Conservation (phyloP, 1,140 invertebrate genomes). For the Drosophila sp. region DNA sequence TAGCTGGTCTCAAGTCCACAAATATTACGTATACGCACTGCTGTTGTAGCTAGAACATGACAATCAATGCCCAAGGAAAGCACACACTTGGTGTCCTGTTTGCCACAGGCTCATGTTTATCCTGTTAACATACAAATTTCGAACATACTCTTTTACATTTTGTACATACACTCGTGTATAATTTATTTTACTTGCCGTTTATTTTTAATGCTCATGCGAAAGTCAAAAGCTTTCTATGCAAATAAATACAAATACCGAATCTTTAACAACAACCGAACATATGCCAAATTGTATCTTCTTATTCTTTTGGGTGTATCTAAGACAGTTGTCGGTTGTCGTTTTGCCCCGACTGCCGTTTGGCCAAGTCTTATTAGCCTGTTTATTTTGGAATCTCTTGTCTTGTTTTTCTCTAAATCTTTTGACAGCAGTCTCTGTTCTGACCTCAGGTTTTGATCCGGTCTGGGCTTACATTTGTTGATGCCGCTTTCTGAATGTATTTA, state of each 20-base stretch:
- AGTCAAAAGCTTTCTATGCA: slow-evolving; percentile 77
- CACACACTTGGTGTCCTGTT: slow-evolving; percentile 27
- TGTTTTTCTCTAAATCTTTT: slow-evolving; percentile 20
- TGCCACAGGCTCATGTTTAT: slow-evolving; percentile 45
- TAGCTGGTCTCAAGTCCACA: slow-evolving; percentile 8
- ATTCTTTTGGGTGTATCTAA: slow-evolving; percentile 44
- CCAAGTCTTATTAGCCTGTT: slow-evolving; percentile 52
- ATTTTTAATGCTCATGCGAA: slow-evolving; percentile 68
- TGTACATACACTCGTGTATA: slow-evolving; percentile 44
- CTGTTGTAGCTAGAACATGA: slow-evolving; percentile 27
- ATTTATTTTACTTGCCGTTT: slow-evolving; percentile 78
- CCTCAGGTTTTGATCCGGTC: slow-evolving; percentile 26
- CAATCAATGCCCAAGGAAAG: slow-evolving; percentile 43
- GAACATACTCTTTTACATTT: neutral
- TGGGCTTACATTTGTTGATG: slow-evolving; percentile 36
- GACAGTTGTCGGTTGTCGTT: slow-evolving; percentile 50
- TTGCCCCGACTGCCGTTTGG: slow-evolving; percentile 16
- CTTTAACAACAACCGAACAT: slow-evolving; percentile 16
- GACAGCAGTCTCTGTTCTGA: slow-evolving; percentile 19
- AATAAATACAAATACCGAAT: slow-evolving; percentile 60
- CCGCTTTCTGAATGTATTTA: slow-evolving; percentile 61
- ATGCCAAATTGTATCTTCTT: slow-evolving; percentile 49
- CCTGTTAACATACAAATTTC: slow-evolving; percentile 13
- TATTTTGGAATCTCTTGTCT: slow-evolving; percentile 43
- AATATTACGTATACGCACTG: slow-evolving; percentile 41